phyloP scores from a whole-genome alignment of 2,888 invertebrate species.

The Cerceris rybyensis region DNA sequence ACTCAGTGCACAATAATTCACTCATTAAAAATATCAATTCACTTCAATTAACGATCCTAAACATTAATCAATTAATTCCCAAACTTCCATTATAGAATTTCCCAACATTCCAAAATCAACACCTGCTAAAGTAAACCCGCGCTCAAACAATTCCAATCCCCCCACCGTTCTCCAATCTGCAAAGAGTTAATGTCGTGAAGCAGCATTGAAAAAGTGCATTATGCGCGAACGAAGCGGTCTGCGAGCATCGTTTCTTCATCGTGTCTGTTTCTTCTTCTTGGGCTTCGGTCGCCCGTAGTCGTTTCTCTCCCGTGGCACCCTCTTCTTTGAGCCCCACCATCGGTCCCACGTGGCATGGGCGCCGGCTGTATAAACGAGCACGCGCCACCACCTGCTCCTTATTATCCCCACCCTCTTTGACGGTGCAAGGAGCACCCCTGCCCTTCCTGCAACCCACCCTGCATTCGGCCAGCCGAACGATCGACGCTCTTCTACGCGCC shows the following conservation, averaged over 20 bases:
- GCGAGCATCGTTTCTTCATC: conserved; percentile 18
- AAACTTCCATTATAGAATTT: no score
- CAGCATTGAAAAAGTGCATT: conserved; percentile 53
- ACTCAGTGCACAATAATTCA: no score
- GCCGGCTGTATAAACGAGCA: conserved; percentile 71
- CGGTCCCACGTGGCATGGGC: conserved; percentile 61
- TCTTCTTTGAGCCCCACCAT: conserved; percentile 51
- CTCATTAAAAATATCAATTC: no score
- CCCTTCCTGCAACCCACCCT: conserved; percentile 43
- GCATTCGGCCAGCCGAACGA: conserved; percentile 39
- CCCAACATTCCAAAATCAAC: no score
- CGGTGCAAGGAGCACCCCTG: conserved; percentile 54
- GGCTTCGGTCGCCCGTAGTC: conserved; percentile 11
- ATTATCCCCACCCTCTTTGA: conserved; percentile 69
- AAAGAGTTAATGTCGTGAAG: conserved; percentile 57
- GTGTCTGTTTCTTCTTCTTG: not conserved
- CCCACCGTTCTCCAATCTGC: no score
- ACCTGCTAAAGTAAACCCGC: no score
- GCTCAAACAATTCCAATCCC: no score
- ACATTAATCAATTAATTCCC: no score
- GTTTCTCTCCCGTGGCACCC: conserved; percentile 36
- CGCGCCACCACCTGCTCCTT: conserved; percentile 77
- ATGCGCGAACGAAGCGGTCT: conserved; percentile 51
- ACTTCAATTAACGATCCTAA: no score
- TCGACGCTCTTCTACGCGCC: conserved; percentile 19